Evolutionary conservation across 2,797 vertebrate genomes (phyloP).

Genomic region (Micromesistius poutassou): DNA sequence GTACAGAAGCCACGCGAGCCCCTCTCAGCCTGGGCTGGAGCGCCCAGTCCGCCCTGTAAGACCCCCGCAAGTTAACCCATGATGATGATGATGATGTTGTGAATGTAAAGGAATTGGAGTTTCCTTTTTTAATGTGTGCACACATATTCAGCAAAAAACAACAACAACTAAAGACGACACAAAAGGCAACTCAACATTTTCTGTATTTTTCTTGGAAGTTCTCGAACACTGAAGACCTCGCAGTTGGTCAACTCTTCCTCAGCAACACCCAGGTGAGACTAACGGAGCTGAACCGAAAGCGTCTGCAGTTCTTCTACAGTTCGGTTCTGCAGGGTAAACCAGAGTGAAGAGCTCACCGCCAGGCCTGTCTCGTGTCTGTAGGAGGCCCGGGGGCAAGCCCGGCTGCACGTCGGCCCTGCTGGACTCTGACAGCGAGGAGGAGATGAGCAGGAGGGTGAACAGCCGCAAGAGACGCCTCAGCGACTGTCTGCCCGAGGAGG

Average conservation of each 20-base stretch:
- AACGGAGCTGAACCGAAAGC: not conserved
- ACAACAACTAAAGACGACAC: not conserved
- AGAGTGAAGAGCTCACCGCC: not conserved
- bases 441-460: conserved; percentile 74
- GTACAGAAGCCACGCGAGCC: conserved; percentile 85
- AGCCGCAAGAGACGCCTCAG: conserved; percentile 77
- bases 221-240: conserved; percentile 87
- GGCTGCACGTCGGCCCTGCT: conserved; percentile 60
- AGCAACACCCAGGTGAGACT: conserved; percentile 59
- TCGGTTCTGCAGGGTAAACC: not conserved
- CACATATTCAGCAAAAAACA: not conserved
- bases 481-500: conserved; percentile 72
- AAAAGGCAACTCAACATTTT: not conserved
- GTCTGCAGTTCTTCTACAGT: too few species aligned
- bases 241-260: conserved; percentile 83
- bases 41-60: conserved; percentile 81
- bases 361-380: conserved; percentile 41
- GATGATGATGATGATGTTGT: not conserved
- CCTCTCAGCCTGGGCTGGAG: conserved; percentile 85
- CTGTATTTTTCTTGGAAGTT: conserved; percentile 67
- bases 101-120: not conserved
- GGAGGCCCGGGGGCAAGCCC: conserved; percentile 82
- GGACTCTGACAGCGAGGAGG: conserved; percentile 96
- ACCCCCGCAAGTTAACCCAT: not conserved
- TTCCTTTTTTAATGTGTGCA: not conserved